Conservation (phyloP, 1,140 invertebrate genomes). For the Atta texana region DNA sequence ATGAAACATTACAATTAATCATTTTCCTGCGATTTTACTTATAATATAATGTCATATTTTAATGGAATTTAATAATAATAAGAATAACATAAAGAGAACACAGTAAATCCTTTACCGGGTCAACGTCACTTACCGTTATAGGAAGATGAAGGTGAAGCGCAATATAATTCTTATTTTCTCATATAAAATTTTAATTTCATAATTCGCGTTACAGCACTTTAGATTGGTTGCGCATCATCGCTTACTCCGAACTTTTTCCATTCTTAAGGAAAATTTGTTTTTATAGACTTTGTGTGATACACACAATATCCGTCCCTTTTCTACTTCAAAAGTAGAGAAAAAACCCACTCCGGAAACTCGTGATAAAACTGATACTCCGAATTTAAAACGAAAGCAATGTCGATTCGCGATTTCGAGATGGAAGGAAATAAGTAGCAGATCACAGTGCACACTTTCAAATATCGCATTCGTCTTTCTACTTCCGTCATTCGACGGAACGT, state of each 20-base stretch:
- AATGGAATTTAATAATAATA: not conserved
- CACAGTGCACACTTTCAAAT: not conserved
- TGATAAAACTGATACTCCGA: not conserved
- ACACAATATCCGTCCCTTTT: not conserved
- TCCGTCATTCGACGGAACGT: constrained; percentile 2
- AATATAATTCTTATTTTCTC: not conserved
- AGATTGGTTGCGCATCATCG: not conserved
- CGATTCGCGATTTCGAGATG: not conserved
- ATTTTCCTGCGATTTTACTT: not conserved
- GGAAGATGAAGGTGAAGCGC: not conserved
- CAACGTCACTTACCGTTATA: constrained; percentile 7
- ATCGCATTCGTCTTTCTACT: not conserved
- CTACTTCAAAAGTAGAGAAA: no score
- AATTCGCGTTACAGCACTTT: not conserved
- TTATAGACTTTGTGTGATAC: not conserved
- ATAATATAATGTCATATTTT: not conserved
- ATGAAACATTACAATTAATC: not conserved
- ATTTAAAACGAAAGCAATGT: not conserved
- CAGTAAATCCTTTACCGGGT: not conserved
- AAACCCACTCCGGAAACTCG: not conserved
- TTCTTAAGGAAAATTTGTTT: not conserved
- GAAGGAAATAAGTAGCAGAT: not conserved
- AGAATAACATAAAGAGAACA: not conserved
- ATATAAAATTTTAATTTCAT: not conserved
- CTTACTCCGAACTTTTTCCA: not conserved